phyloP scores from a whole-genome alignment of 2,888 invertebrate genomes.

The Eupithecia centaureata region DNA sequence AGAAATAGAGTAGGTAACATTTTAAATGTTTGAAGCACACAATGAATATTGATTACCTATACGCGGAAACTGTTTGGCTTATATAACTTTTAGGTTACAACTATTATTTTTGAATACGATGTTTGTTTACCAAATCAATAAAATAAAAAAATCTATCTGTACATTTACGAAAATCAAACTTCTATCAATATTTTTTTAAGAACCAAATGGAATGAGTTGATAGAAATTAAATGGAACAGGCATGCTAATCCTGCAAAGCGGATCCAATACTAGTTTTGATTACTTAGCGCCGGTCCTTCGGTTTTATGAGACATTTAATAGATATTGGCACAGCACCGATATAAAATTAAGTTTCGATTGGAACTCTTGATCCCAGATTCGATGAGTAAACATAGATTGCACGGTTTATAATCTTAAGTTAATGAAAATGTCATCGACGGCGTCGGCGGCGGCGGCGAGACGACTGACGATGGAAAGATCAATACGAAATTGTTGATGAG shows the following conservation, averaged over 20 bases:
- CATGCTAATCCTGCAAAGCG: conserved; percentile 35
- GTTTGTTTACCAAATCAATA: no score
- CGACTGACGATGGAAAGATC: conserved; percentile 17
- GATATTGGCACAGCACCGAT: conserved; percentile 56
- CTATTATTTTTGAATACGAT: no score
- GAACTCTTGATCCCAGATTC: conserved; percentile 64
- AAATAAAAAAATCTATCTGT: no score
- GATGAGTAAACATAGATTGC: conserved; percentile 63
- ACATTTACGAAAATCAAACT: no score
- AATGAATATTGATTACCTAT: no score
- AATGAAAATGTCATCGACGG: conserved; percentile 41
- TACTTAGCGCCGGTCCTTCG: conserved; percentile 66
- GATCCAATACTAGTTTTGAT: conserved; percentile 72
- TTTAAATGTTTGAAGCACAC: no score
- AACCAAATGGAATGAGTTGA: no score
- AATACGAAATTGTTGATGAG: conserved; percentile 24
- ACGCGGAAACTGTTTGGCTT: no score
- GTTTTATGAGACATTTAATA: conserved; percentile 46
- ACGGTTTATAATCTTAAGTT: conserved; percentile 45
- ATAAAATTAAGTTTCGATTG: conserved; percentile 64
- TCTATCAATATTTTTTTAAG: no score
- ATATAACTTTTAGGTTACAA: no score
- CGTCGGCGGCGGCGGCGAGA: background rate
- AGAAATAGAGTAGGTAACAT: no score
- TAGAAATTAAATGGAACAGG: background rate